Evolutionary conservation across 1,140 invertebrate genomes (phyloP).

Genomic region (Hylaeus volcanicus): DNA sequence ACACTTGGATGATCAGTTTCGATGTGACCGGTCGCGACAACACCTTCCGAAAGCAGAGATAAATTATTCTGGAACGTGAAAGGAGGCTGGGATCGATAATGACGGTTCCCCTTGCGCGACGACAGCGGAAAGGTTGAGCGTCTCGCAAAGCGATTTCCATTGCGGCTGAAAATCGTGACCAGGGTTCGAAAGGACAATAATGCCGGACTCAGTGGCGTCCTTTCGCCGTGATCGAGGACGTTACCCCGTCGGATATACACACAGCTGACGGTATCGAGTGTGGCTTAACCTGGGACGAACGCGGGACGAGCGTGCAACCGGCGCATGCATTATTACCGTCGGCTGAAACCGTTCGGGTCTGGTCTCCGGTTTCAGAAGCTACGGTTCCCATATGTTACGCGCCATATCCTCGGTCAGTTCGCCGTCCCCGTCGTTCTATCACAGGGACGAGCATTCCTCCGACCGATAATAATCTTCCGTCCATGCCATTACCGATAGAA

Average conservation of each 20-base stretch:
- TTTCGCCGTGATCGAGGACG: constrained; percentile 43
- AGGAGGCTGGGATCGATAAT: constrained; percentile 20
- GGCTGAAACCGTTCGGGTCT: neutral
- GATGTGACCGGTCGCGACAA: constrained; percentile 3
- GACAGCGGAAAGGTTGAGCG: constrained; percentile 4
- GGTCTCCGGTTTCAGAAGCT: constrained; percentile 19
- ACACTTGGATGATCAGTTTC: neutral
- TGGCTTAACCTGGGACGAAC: constrained; percentile 41
- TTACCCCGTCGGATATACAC: constrained; percentile 39
- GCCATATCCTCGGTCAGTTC: constrained; percentile 32
- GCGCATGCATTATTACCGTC: constrained; percentile 34
- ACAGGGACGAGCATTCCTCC: constrained; percentile 42
- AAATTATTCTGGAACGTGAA: constrained; percentile 26
- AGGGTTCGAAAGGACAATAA: constrained; percentile 30
- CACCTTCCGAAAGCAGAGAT: neutral
- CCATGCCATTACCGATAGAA: constrained; percentile 60
- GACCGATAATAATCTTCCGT: constrained; percentile 64
- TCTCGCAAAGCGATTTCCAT: constrained; percentile 38
- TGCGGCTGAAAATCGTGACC: constrained; percentile 34
- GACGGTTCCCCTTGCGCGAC: neutral
- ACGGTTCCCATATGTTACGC: constrained; percentile 51
- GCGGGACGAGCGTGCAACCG: constrained; percentile 32
- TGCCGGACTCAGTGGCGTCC: constrained; percentile 6
- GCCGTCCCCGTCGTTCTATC: constrained; percentile 1
- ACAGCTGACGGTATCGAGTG: constrained; percentile 43